phyloP scores from a whole-genome alignment of 2,888 invertebrate genomes.

The Cerastoderma edule region DNA sequence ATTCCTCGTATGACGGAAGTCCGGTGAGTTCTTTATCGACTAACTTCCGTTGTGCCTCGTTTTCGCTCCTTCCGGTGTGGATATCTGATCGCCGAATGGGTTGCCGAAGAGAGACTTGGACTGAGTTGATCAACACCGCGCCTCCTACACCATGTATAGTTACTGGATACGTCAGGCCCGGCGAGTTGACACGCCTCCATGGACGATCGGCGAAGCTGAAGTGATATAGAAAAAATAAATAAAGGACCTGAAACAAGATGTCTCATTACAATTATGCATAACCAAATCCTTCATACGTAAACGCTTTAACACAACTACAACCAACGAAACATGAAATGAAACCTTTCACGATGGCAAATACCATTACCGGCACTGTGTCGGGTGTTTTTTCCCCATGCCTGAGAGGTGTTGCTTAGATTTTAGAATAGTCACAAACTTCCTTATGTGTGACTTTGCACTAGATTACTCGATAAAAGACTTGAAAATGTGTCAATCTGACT shows the following conservation, averaged over 20 bases:
- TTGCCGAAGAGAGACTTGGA: constrained; percentile 8
- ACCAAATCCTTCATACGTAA: background rate
- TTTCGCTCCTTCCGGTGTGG: background rate
- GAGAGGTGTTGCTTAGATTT: too few relatives aligned
- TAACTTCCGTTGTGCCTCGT: background rate
- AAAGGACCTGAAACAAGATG: background rate
- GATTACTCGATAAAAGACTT: too few relatives aligned
- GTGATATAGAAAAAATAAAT: background rate
- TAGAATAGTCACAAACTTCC: too few relatives aligned
- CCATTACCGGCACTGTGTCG: background rate
- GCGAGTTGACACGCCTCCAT: background rate
- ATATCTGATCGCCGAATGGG: background rate
- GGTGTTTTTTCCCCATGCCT: too few relatives aligned
- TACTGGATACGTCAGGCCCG: constrained; percentile 9
- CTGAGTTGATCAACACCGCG: background rate
- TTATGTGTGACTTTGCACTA: too few relatives aligned
- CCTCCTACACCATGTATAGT: constrained; percentile 8
- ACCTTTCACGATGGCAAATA: background rate
- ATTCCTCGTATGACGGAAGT: constrained; percentile 18
- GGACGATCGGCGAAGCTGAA: background rate
- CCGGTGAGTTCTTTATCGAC: background rate
- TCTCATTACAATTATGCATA: background rate
- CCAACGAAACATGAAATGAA: background rate
- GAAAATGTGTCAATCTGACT: too few relatives aligned
- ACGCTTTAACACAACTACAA: background rate